Percentiles rank a stretch among this genome's conserved stretches.
These are phyloP conservation scores for Acleris literana DNA, from an alignment of 2,888 invertebrate species.

Conservation along the genomic window DNA sequence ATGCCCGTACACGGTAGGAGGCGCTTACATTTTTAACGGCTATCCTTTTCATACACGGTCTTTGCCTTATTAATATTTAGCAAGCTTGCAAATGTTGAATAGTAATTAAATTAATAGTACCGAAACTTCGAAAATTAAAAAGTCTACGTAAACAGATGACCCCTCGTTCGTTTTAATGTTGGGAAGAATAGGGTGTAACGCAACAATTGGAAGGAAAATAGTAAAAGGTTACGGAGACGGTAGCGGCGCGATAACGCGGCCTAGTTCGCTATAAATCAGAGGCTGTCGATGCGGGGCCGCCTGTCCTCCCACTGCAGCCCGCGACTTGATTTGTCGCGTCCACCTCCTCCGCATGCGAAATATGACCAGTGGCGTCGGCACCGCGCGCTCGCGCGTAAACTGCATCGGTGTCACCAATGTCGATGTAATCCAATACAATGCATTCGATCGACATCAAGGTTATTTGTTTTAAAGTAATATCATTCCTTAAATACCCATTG, in stretches of 20 bases:
- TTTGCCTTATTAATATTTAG: constrained; percentile 11
- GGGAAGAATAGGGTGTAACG: constrained; percentile 36
- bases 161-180: constrained; percentile 32
- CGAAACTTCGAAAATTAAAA: constrained; percentile 13
- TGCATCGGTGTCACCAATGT: constrained; percentile 4
- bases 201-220: constrained; percentile 44
- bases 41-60: constrained; percentile 46
- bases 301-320: constrained; percentile 67
- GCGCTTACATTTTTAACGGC: constrained; percentile 57
- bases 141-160: constrained; percentile 18
- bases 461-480: background rate
- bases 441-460: background rate
- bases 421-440: constrained; percentile 9
- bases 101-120: background rate
- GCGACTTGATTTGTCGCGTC: constrained; percentile 80
- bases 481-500: background rate
- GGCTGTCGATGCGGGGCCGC: constrained; percentile 78
- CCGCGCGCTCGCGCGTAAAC: constrained; percentile 14
- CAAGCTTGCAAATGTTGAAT: background rate
- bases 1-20: constrained; percentile 52
- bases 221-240: constrained; percentile 48
- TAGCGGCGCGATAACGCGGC: constrained; percentile 67
- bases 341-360: constrained; percentile 63
- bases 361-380: constrained; percentile 51
- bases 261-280: constrained; percentile 76